Conservation (phyloP, 2,797 vertebrate species). For the Semaprochilodus insignis region DNA sequence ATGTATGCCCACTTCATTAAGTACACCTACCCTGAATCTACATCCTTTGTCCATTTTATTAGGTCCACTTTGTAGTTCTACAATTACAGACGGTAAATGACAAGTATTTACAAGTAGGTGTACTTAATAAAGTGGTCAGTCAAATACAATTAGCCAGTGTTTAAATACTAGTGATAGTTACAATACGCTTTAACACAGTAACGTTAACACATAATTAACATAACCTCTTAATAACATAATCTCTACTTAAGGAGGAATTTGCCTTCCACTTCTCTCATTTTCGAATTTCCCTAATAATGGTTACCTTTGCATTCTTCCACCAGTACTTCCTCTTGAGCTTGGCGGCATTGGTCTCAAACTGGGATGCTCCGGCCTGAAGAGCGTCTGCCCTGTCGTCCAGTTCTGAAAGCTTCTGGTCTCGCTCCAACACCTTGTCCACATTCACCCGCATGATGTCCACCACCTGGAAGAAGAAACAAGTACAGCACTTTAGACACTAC, state of each 20-base stretch:
- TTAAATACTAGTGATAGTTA: neutral
- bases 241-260: neutral
- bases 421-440: constrained; percentile 83
- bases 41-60: no score
- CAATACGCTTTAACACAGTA: neutral
- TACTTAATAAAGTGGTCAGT: no score
- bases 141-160: no score
- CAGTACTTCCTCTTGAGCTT: constrained; percentile 86
- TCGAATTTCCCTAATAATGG: no score
- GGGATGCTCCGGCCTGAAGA: constrained; percentile 83
- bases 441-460: constrained; percentile 86
- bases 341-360: constrained; percentile 84
- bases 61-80: no score
- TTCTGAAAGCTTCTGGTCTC: constrained; percentile 82
- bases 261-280: neutral
- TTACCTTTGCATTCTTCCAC: constrained; percentile 84
- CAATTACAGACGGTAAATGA: no score
- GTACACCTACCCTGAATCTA: no score
- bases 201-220: neutral
- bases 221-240: no score
- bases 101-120: no score
- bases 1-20: no score
- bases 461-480: constrained; percentile 66
- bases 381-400: constrained; percentile 82
- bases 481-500: neutral